Evolutionary conservation across 2,888 invertebrate genomes (phyloP).

Genomic region (Odontomyia ornata): DNA sequence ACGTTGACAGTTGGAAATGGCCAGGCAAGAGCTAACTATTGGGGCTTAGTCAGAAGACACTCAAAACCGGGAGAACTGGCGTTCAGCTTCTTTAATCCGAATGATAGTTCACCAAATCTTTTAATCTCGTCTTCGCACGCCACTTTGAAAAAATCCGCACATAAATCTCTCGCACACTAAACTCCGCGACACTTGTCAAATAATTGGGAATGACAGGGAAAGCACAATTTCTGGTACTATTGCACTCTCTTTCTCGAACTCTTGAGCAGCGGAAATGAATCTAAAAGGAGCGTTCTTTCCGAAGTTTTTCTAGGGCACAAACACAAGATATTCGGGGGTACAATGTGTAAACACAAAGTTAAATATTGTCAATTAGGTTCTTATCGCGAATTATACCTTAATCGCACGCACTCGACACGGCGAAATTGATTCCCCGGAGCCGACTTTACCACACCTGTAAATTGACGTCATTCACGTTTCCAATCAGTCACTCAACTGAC

Average conservation of each 20-base stretch:
- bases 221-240: neutral
- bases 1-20: conserved; percentile 27
- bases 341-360: neutral
- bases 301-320: neutral
- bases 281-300: neutral
- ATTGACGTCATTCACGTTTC: conserved; percentile 23
- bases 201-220: neutral
- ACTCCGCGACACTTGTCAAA: conserved; percentile 23
- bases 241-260: neutral
- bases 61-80: too few relatives aligned
- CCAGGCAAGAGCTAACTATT: neutral
- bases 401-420: conserved; percentile 2
- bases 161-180: neutral
- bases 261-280: neutral
- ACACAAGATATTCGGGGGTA: neutral
- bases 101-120: too few relatives aligned
- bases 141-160: neutral
- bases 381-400: neutral
- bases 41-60: too few relatives aligned
- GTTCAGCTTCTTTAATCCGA: too few relatives aligned
- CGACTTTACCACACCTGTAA: conserved; percentile 17
- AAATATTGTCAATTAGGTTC: neutral
- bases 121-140: too few relatives aligned
- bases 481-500: conserved; percentile 34
- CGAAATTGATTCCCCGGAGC: neutral